Percentiles rank a stretch among this genome's conserved stretches.
Evolutionary conservation across 2,113 vertebrate species (phyloP).

Genomic region (Dermatemys mawii): DNA sequence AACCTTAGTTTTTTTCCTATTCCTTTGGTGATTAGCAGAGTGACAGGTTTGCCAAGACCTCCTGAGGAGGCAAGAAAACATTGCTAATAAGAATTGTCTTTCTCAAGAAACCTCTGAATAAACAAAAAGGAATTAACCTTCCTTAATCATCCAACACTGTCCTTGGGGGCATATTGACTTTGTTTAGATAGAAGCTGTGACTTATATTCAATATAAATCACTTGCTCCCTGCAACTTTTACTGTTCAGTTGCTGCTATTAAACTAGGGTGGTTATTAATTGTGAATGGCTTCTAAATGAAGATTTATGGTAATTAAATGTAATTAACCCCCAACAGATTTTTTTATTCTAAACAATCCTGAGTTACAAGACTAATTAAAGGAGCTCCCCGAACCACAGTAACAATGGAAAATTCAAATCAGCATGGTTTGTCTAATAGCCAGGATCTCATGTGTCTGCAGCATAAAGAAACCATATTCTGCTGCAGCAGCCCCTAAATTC

Average conservation of each 20-base stretch:
- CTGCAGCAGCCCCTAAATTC: background rate
- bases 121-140: background rate
- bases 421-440: background rate
- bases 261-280: background rate
- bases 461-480: background rate
- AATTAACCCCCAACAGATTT: background rate
- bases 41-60: background rate
- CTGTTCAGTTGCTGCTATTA: background rate
- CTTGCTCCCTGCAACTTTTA: background rate
- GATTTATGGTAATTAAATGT: accelerated
- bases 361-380: background rate
- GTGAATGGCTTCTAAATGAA: background rate
- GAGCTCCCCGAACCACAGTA: background rate
- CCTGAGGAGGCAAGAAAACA: background rate
- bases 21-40: background rate
- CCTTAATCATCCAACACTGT: background rate
- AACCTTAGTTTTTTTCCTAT: background rate
- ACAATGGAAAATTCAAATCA: background rate
- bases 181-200: background rate
- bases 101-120: background rate
- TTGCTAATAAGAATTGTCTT: background rate
- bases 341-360: background rate
- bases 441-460: background rate
- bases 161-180: background rate
- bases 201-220: background rate